phyloP scores from a whole-genome alignment of 37 sponge, comb jelly and placozoan species.

The Oopsacas minuta region DNA sequence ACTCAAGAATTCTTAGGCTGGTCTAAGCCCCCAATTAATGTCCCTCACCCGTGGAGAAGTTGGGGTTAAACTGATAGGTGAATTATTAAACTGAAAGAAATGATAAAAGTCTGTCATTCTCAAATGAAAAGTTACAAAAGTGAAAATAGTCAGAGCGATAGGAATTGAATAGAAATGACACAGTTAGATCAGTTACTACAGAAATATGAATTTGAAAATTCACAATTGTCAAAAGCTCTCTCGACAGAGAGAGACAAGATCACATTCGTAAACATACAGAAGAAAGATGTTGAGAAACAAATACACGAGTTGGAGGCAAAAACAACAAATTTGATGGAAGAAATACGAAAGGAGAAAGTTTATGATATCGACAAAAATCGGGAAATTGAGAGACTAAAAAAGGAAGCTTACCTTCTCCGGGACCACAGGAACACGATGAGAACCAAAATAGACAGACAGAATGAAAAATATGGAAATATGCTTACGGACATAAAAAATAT shows the following conservation, averaged over 20 bases:
- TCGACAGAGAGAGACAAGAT: not conserved
- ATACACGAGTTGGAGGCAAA: not conserved
- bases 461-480: not conserved
- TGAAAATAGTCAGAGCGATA: not conserved
- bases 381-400: not conserved
- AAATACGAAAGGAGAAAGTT: not conserved
- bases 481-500: not conserved
- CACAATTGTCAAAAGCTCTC: not conserved
- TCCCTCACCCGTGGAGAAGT: too few species aligned
- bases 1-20: too few species aligned
- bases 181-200: slow-evolving; percentile 1
- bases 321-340: not conserved
- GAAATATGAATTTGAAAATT: slow-evolving; percentile 13
- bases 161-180: not conserved
- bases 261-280: not conserved
- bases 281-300: not conserved
- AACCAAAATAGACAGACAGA: not conserved
- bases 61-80: too few species aligned
- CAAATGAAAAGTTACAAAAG: not conserved
- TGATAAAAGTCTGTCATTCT: not conserved
- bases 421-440: not conserved
- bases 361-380: not conserved
- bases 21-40: too few species aligned
- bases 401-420: not conserved
- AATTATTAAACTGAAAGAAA: too few species aligned